A percentile compares a stretch with the other conserved stretches of the same genome.
These are phyloP conservation scores for Porites cylindrica DNA, from an alignment of 92 coral and sea anemone species.

Conservation along the genomic window DNA sequence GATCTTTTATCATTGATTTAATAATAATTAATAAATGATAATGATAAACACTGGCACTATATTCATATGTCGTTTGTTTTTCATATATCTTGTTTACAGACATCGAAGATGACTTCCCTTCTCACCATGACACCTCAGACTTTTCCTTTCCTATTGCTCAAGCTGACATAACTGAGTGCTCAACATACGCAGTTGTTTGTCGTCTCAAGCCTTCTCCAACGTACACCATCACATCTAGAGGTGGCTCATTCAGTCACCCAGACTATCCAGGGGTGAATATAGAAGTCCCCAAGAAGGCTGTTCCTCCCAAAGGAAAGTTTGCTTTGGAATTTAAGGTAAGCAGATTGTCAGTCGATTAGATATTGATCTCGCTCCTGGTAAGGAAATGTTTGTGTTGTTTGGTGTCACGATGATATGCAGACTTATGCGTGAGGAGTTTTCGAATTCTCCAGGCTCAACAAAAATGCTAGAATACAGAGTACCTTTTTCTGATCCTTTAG, in stretches of 20 bases:
- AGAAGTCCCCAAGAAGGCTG: conserved; percentile 21
- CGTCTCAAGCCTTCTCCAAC: background rate
- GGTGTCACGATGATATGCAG: too few relatives aligned
- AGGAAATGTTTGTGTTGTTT: too few relatives aligned
- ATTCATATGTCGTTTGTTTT: too few relatives aligned
- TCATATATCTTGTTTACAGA: background rate
- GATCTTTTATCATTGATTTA: too few relatives aligned
- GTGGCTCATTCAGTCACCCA: conserved; percentile 21
- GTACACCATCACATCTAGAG: conserved; percentile 16
- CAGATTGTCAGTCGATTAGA: background rate
- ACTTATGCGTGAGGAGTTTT: too few relatives aligned
- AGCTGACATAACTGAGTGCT: conserved; percentile 24
- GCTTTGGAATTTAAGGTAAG: conserved; percentile 18
- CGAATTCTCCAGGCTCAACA: too few relatives aligned
- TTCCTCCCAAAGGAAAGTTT: background rate
- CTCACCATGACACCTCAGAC: background rate
- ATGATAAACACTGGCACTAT: too few relatives aligned
- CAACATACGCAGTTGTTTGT: conserved; percentile 32
- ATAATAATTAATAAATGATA: too few relatives aligned
- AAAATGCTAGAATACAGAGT: too few relatives aligned
- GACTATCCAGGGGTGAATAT: conserved; percentile 21
- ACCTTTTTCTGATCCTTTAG: too few relatives aligned
- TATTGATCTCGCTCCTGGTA: background rate
- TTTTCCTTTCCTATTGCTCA: conserved; percentile 30
- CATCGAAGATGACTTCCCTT: conserved; percentile 25